Evolutionary conservation across 2,797 vertebrate species (phyloP).

Genomic region (Ambastaia sidthimunki): DNA sequence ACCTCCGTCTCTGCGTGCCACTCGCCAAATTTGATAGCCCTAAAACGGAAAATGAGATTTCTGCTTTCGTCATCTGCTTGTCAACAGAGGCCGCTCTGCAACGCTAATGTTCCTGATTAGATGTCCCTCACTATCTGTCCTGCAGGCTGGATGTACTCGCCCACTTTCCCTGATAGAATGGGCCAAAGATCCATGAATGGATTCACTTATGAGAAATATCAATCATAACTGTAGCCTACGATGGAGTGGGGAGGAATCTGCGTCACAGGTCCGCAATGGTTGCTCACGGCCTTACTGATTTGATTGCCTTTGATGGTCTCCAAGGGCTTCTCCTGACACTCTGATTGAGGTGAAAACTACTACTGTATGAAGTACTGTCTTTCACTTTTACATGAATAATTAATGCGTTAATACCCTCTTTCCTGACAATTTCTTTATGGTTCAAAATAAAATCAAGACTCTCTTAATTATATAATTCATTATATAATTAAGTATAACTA

Average conservation of each 20-base stretch:
- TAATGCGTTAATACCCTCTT: constrained; percentile 4
- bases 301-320: constrained; percentile 31
- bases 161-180: background rate
- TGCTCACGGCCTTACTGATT: constrained; percentile 16
- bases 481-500: too few relatives aligned
- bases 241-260: constrained; percentile 17
- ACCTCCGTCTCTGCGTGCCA: background rate
- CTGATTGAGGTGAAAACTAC: constrained; percentile 33
- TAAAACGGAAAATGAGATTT: constrained; percentile 43
- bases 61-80: constrained; percentile 40
- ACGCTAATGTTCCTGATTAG: constrained; percentile 51
- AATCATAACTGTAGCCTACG: background rate
- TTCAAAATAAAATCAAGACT: constrained; percentile 13
- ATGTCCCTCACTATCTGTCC: constrained; percentile 36
- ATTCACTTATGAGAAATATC: constrained; percentile 28
- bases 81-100: constrained; percentile 37
- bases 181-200: background rate
- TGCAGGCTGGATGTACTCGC: background rate
- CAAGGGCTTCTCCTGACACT: constrained; percentile 22
- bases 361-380: background rate
- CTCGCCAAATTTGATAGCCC: constrained; percentile 49
- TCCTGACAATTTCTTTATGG: background rate
- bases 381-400: constrained; percentile 2
- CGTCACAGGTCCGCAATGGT: constrained; percentile 11
- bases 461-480: background rate